Base-by-base conservation (phyloP, 2,888 invertebrate genomes). In the Meloe dianella region DNA sequence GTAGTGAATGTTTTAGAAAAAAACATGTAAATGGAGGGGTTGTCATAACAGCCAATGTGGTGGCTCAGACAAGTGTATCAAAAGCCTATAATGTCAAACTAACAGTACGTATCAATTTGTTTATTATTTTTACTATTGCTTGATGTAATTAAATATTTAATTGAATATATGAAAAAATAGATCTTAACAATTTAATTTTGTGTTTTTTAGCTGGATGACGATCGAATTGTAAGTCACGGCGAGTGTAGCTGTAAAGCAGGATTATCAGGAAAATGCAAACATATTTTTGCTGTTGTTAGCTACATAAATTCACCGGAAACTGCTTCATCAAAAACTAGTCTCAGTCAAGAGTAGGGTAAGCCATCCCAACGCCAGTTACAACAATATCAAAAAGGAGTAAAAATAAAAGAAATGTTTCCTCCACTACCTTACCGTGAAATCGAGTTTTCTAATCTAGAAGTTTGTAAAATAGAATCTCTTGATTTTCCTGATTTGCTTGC, bases 221-320 rank as follows among this genome's bases (percentile, higher is more conserved):
- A 66, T 63, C 38, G 65, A 27, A 54, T 66, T 57, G 56, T 66
- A 12, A 60, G 41, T 29, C 56, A 58, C 64, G 66, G 65, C n/a
- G 24, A 9, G 24, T 69, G 69, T 62, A 63, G 63, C 12, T 73
- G 68, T 63, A 71, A 68, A 68, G 71, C 72, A 17, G 71, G 71
- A 32, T 60, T 67, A 20, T 64, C 65, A 3, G 65, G 65, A 30
- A 68, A 67, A 61, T 71, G 70, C 38, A 70, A 71, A 57, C 72
- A 73, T 29, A 60, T 72, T 10, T 69, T 66, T 65, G 72, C 69
- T n/a, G 30, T 69, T 24, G 38, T 73, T 32, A 57, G 70, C 60
- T 70, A 57, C 32, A 54, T 72, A 1, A 73, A 72, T 68, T 71
- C 71, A 14, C 58, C 68, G 7, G 68, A 70, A 64, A 63, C 32